Base-by-base conservation (phyloP, 2,888 invertebrate species). In the Drosophila planitibia region DNA sequence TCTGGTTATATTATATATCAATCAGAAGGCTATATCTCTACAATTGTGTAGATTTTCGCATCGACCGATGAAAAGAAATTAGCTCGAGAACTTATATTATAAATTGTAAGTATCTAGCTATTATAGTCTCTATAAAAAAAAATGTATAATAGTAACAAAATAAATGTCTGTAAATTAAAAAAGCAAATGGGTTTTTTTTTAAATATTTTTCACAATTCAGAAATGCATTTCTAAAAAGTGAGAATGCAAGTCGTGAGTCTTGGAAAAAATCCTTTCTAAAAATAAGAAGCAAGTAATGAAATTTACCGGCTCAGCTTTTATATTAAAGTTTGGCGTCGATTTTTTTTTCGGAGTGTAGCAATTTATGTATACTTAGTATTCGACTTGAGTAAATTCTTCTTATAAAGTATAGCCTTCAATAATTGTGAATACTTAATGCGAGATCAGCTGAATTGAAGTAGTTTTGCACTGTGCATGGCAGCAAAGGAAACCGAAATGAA, bases 401-500 rank as follows among this genome's bases (percentile, higher is more conserved):
- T 47, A 47, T 47, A 47, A 16, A 9, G 25, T 2, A 25, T 47
- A 25, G 4, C 22, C 7, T 47, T 25, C 16, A 25, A 16, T 25
- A 47, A 47, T 16, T 22, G 12, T 12, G 22, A 44, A 44, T 22
- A 22, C 44, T 47, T 25, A 47, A 47, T 47, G 47, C 16, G 16
- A 25, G 47, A 47, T 47, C 47, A 47, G 47, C 47, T 16, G 47
- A 47, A 47, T 7, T 25, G 2, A 47, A 9, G 47, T 25, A 47
- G 7, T 47, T 25, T 16, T 47, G 47, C 47, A 47, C 47, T 39
- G 39, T 12, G 51, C 28, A n/a, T 14, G 28, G 4, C 65, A 47
- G 64, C 61, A 54, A 65, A 61, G 60, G 64, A n/a, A 68, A 58
- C 47, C 39, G 30, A 49, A 58, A 64, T 19, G 22, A 37, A 61